A percentile compares a stretch with the other conserved stretches of the same genome.
phyloP scores from a whole-genome alignment of 1,140 invertebrate genomes.

The Scaptomyza montana region DNA sequence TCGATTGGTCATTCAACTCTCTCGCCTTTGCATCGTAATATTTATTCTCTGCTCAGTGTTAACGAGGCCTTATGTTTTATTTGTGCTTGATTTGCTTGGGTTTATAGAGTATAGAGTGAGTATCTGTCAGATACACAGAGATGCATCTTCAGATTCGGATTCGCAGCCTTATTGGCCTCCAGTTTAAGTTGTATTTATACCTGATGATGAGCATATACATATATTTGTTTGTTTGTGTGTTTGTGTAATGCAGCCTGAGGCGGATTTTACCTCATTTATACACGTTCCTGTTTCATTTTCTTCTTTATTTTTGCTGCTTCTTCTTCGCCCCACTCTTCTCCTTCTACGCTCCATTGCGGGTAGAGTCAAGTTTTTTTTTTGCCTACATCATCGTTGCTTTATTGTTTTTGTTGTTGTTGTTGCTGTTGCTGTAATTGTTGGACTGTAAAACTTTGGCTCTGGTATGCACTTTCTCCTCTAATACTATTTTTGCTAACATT shows the following conservation, averaged over 20 bases:
- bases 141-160: slow-evolving; percentile 20
- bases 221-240: background rate
- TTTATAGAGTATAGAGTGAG: slow-evolving; percentile 3
- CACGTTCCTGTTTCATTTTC: slow-evolving; percentile 59
- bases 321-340: slow-evolving; percentile 17
- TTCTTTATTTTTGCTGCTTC: background rate
- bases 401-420: slow-evolving; percentile 41
- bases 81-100: slow-evolving; percentile 43
- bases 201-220: slow-evolving; percentile 25
- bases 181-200: slow-evolving; percentile 40
- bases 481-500: slow-evolving; percentile 77
- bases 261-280: slow-evolving; percentile 77
- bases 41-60: slow-evolving; percentile 28
- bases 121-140: slow-evolving; percentile 24
- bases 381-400: slow-evolving; percentile 36
- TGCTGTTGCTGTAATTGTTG: slow-evolving; percentile 70
- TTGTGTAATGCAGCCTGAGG: slow-evolving; percentile 32
- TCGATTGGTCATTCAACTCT: slow-evolving; percentile 59
- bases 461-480: slow-evolving; percentile 79
- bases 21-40: background rate
- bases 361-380: slow-evolving; percentile 24
- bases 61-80: slow-evolving; percentile 19
- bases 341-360: slow-evolving; percentile 46
- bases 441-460: slow-evolving; percentile 72
- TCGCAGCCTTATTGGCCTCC: slow-evolving; percentile 22